Conservation (phyloP, 1,140 invertebrate genomes). For the Trigoniulus corallinus region DNA sequence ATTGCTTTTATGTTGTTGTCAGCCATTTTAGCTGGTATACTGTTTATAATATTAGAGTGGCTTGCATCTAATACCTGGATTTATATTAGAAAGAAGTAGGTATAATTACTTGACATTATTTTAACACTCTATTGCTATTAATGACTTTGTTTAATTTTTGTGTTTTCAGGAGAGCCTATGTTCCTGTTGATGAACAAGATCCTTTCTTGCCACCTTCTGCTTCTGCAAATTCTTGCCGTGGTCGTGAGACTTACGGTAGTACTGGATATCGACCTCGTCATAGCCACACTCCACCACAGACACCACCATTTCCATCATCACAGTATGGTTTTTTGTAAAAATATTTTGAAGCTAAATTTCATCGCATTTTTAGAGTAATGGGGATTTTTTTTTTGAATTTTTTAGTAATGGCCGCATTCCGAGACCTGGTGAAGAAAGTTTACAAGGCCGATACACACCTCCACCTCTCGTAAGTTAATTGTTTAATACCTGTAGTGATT, state of each 20-base stretch:
- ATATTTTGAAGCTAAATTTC: too few species aligned
- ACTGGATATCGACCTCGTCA: constrained; percentile 21
- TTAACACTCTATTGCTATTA: neutral
- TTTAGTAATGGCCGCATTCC: constrained; percentile 19
- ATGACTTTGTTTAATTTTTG: constrained; percentile 14
- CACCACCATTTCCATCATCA: constrained; percentile 28
- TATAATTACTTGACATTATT: constrained; percentile 15
- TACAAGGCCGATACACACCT: constrained; percentile 16
- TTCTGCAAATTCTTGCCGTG: constrained; percentile 25
- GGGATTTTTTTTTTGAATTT: too few species aligned
- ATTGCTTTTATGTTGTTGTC: constrained; percentile 67
- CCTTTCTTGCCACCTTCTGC: constrained; percentile 39
- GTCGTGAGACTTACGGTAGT: constrained; percentile 33
- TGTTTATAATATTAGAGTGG: constrained; percentile 81
- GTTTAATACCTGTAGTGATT: neutral
- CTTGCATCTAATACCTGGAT: constrained; percentile 92
- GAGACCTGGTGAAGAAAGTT: constrained; percentile 14
- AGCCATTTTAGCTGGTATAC: constrained; percentile 59
- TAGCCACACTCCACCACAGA: constrained; percentile 30
- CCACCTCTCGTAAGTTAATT: constrained; percentile 15
- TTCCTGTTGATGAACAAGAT: constrained; percentile 53
- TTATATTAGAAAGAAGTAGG: constrained; percentile 61
- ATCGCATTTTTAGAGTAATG: too few species aligned
- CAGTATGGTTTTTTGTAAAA: constrained; percentile 19
- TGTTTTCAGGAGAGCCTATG: constrained; percentile 49